Base-by-base conservation (phyloP, 2,888 invertebrate genomes). In the Cheilosia pagana region DNA sequence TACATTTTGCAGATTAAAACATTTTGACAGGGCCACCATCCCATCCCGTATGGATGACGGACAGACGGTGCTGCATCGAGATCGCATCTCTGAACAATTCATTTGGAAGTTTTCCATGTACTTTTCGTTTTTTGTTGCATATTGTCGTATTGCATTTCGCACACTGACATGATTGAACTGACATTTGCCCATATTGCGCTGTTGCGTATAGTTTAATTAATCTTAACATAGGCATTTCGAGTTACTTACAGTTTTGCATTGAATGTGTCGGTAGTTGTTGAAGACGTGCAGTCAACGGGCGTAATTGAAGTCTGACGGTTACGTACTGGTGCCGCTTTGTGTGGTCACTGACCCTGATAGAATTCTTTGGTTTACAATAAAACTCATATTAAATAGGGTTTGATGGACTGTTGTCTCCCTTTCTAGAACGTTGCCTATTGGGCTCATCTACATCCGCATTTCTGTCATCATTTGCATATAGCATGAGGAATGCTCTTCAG, bases 61-160 rank as follows among this genome's bases (percentile, higher is more conserved):
- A 35, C 21, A 45, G 63, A 12, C 35, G 5, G 35, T n/a, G 28
- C 23, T 21, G 35, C 7, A 25, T 16, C 19, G 31, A 72, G 68
- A 62, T 67, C 52, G 28, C 45, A 67, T 78, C 62, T 62, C 50
- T 19, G 60, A 77, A 72, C 78, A 74, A 70, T 79, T 79, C 78
- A 70, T 59, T 72, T 78, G 74, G 74, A 78, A 78, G 72, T 72
- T 68, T 63, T 62, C 55, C 16, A 16, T 55, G 62, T 25, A 52
- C 62, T 78, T 72, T 82, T 83, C 74, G 59, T 28, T 12, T 31
- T 31, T 10, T 31, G 8, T 3, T 12, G 74, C 68, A 53, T 68
- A 65, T 79, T 79, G 83, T 79, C 83, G 63, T 59, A 63, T 83
- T 83, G 57, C 68, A 74, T 79, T 83, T 74, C 79, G 59, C 68